Base-by-base conservation (phyloP, 2,797 vertebrate species). In the Sebastiscus albofasciatus region DNA sequence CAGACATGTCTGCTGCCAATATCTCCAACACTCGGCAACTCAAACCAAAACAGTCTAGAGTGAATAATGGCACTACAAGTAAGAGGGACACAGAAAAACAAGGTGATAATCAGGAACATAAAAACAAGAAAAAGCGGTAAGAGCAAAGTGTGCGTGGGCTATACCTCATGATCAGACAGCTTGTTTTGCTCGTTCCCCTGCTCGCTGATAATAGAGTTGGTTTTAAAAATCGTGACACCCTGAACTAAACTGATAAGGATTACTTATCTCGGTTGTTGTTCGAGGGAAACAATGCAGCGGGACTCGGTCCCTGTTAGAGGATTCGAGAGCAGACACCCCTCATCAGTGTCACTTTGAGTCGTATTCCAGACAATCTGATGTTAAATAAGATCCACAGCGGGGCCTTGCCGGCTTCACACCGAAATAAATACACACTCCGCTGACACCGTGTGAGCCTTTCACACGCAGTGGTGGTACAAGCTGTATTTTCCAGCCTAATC, bases 401-500 rank as follows among this genome's bases (percentile, higher is more conserved):
- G 77, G 79, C 81, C 77, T 76, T 20, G 66, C 64, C 11, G 59
- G 76, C 75, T 81, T 84, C 82, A 82, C 64, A 18, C 75, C 4
- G 61, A 71, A 90, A 89, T 86, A 85, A 89, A 90, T 61, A 77
- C 68, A 60, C 36, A 33, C 81, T 86, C 72, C 8, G 20, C 74
- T 85, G 80, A 92, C 89, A 80, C 81, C 1, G 67, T 49, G 8
- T 73, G 81, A 80, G 79, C 67, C 62, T 91, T 84, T 91, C 82
- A 79, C 82, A 76, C 72, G 33, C 84, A 76, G 73, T 70, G 68
- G 69, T 84, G 84, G 69, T 60, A 77, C 70, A 79, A 77, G 82
- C 75, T 77, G 85, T 77, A 82, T 92, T 91, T 92, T 88, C 83
- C 70, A 79, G 72, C 69, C 82, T 92, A 91, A 94, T 92, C 92